Percentiles rank a stretch among this genome's conserved stretches.
phyloP scores from a whole-genome alignment of 2,113 vertebrate genomes.

The Platysteira castanea region DNA sequence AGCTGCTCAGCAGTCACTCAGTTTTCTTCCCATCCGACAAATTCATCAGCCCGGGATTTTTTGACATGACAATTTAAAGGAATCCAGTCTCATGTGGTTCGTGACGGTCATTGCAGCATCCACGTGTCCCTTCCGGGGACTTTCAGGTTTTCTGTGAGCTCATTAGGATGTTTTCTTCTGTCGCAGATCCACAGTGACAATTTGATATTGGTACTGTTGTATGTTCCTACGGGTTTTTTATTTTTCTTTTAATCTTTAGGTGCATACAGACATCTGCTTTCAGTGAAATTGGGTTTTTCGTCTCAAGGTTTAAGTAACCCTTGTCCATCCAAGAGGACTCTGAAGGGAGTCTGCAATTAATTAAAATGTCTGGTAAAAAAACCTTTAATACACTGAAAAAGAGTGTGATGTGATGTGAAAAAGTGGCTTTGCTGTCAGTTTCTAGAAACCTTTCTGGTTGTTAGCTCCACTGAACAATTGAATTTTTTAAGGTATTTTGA shows the following conservation, averaged over 20 bases:
- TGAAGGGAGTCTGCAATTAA: background rate
- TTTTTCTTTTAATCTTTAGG: background rate
- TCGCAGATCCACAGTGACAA: background rate
- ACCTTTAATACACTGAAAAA: background rate
- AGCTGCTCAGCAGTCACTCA: background rate
- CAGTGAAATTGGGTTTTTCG: background rate
- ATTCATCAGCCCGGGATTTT: background rate
- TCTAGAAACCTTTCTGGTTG: background rate
- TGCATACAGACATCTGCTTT: background rate
- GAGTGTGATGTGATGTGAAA: background rate
- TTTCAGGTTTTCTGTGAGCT: background rate
- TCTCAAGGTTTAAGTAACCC: background rate
- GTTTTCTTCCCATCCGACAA: background rate
- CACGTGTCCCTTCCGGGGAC: background rate
- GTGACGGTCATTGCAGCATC: background rate
- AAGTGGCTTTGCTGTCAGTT: background rate
- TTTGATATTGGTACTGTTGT: background rate
- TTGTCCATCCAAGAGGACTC: background rate
- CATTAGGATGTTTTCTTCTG: background rate
- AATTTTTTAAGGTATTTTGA: background rate
- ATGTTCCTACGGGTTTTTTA: accelerated
- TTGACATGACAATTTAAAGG: background rate
- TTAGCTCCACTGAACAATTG: background rate
- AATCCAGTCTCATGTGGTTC: background rate
- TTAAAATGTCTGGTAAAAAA: background rate